Evolutionary conservation across 2,888 invertebrate species (phyloP), one percentile per base, ranked within the genome.

Genomic region (Lymantria monacha): DNA sequence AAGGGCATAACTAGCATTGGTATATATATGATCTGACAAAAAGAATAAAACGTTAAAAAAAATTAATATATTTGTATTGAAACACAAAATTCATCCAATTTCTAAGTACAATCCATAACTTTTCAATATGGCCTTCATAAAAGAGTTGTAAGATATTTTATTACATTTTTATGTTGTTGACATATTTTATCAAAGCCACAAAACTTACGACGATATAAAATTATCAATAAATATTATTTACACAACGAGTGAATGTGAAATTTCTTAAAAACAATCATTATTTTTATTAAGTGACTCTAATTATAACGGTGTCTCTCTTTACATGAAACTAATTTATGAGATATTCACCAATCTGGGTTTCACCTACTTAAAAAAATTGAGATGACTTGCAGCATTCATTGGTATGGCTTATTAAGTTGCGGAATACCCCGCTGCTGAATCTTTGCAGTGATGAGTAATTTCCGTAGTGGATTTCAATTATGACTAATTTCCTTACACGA

Each of bases 81-180:
- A 10, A 33, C 7, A 33, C 10, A 33, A 10, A 22, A 30, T 1
- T 41, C 13, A 30, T 1, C 14, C 13, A 13, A 44, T 44, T 44
- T 30, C 42, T 30, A 30, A 22, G 42, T 44, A 13, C 31, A 31
- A 13, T 31, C 11, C 49, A 46, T 61, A 55, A 61, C 58, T 51
- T 61, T 22, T 0, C 42, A 44, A 54, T 51, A 49, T 55, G 33
- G 44, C 30, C 45, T 44, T 46, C 43, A 56, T 48, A 53, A 55
- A 55, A 48, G 42, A 48, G 15, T 37, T 57, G 43, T 30, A 45
- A n/a, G 48, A 45, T 12, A 37, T n/a, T 61, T 48, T 55, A 50
- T 44, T 48, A 50, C 51, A 33, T 46, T 42, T 57, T 60, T 44
- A 51, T 47, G 51, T 46, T 57, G 47, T 50, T 52, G 53, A 47